A percentile compares a stretch with the other conserved stretches of the same genome.
Conservation (phyloP, 2,888 invertebrate species). For the Cheilosia grossa region DNA sequence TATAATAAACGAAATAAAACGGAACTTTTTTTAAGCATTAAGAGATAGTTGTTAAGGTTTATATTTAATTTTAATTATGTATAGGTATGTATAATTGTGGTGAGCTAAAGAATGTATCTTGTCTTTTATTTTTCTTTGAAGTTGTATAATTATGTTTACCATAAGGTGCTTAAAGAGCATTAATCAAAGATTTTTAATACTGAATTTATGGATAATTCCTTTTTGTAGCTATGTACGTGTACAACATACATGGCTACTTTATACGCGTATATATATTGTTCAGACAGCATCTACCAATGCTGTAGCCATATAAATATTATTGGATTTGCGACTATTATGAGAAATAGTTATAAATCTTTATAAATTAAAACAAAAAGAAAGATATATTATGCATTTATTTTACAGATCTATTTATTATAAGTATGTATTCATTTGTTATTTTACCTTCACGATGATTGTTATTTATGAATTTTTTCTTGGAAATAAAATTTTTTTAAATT, state of each 20-base stretch:
- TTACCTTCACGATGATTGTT: neutral
- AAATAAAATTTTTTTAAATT: neutral
- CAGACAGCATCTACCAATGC: too few relatives aligned
- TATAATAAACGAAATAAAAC: neutral
- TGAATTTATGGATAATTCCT: too few relatives aligned
- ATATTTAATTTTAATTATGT: conserved; percentile 9
- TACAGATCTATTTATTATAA: conserved; percentile 10
- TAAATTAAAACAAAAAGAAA: conserved; percentile 22
- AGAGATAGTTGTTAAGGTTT: neutral
- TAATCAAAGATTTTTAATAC: too few relatives aligned
- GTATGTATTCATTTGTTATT: conserved; percentile 5
- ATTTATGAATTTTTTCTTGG: conserved; percentile 10
- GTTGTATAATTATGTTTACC: conserved; percentile 35
- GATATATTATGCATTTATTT: conserved; percentile 18
- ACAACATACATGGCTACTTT: too few relatives aligned
- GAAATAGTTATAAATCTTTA: neutral
- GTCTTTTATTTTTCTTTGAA: neutral
- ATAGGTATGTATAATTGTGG: conserved; percentile 56
- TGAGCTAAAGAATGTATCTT: conserved; percentile 47
- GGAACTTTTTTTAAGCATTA: conserved; percentile 7
- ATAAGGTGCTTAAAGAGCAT: too few relatives aligned
- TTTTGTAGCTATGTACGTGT: too few relatives aligned
- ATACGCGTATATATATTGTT: too few relatives aligned
- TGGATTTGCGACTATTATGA: too few relatives aligned
- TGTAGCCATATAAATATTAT: too few relatives aligned